Evolutionary conservation across 2,888 invertebrate species (phyloP), one percentile per base, ranked within the genome.

Genomic region (Drosophila quinaria): DNA sequence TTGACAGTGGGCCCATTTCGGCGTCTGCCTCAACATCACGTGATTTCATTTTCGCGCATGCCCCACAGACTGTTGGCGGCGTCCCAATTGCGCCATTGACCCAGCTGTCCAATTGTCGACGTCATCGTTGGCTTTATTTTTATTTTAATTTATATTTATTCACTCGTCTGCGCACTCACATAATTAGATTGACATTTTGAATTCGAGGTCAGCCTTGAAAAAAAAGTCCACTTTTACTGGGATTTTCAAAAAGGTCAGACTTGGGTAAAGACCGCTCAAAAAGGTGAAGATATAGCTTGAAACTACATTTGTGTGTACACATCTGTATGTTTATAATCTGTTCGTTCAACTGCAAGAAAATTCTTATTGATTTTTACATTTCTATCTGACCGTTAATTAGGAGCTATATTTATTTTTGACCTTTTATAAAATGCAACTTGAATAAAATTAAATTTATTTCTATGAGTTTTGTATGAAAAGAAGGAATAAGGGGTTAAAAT

Each of bases 41-140:
- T 86, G 85, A 89, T 84, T 68, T 64, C 9, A 31, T 50, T 71
- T 65, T 62, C 69, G 79, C 89, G 85, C 85, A 85, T 85, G 85
- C 84, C 51, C 74, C 29, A 11, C 50, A 55, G 11, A 25, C 42
- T 19, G n/a, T 11, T 47, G 46, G 19, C 25, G 33, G n/a, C 22
- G 8, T 29, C 15, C 41, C 55, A 59, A 44, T 49, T 59, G 44
- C 75, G 79, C 29, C 76, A 78, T 69, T 78, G 79, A 78, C 75
- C 69, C 64, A 78, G 51, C 61, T 61, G 22, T 13, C 42, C 54
- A 56, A 61, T 52, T 52, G 29, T 25, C 68, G 42, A 78, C 78
- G 78, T 78, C 78, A 68, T 29, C 17, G 58, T 47, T 58, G 33
- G 9, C 17, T 35, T 60, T 39, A 44, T 11, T 22, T 22, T 9